Base-by-base conservation (phyloP, 2,113 vertebrate genomes). In the Scytalopus superciliaris region DNA sequence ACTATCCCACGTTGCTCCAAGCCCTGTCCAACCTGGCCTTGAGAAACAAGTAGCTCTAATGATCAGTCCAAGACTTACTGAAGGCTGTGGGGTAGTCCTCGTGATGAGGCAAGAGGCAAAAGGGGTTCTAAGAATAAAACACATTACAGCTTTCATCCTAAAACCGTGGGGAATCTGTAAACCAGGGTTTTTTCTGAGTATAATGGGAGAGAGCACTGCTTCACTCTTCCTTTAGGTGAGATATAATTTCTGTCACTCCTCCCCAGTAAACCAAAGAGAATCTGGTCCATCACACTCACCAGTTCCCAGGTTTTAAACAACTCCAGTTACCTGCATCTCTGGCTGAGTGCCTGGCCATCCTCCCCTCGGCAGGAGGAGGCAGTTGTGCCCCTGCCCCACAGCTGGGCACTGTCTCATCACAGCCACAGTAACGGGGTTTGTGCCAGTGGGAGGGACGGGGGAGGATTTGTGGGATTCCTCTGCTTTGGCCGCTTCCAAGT, bases 211-310 rank as follows among this genome's bases (percentile, higher is more conserved):
- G 24, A 66, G 59, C 40, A 27, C 37, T 31, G 45, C 50, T 37
- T 23, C 45, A 13, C 19, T 9, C 45, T 3, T 37, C n/a, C 28
- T 44, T 77, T 3, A 47, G 28, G 22, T 0, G 7, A 74, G 42
- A 31, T 14, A 12, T 16, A 11, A 31, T 64, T 83, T 47, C 53
- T 27, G 50, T 44, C 37, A 18, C 19, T 72, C 31, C 37, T 42
- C 49, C 35, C 15, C 9, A 2, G 1, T 9, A 40, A 42, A 56
- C 16, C 6, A 1, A 35, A 35, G 10, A 47, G 63, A n/a, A 59
- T 9, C 3, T 2, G 7, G 42, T 22, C 57, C 76, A 14, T 19
- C 10, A 0, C 12, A 3, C 19, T 56, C 2, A 0, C 44, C 70
- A 19, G 1, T 10, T 49, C 30, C 44, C n/a, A 5, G 3, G 24